Evolutionary conservation across 2,113 vertebrate genomes (phyloP).

Genomic region (Apus apus): DNA sequence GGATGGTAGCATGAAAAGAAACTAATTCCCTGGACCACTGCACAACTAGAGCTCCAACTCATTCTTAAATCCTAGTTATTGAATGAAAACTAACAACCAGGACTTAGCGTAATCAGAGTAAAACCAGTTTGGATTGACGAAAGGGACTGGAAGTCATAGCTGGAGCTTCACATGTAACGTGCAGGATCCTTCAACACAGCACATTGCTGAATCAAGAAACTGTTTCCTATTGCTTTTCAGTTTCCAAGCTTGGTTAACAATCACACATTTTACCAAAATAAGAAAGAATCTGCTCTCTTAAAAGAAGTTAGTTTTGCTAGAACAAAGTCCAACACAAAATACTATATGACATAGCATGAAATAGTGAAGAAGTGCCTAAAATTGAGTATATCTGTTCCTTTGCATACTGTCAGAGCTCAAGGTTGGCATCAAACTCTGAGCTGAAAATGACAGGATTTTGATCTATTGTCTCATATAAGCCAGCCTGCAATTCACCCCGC

Average conservation of each 20-base stretch:
- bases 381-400: not conserved
- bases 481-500: not conserved
- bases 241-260: not conserved
- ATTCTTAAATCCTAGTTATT: not conserved
- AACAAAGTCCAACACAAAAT: slow-evolving; percentile 5
- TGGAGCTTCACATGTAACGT: not conserved
- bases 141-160: not conserved
- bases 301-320: not conserved
- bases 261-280: not conserved
- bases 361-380: slow-evolving; percentile 13
- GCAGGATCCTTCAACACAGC: not conserved
- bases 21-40: not conserved
- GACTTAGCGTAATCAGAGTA: not conserved
- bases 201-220: not conserved
- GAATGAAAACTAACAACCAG: not conserved
- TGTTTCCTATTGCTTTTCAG: not conserved
- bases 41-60: not conserved
- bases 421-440: not conserved
- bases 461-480: slow-evolving; percentile 14
- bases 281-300: not conserved
- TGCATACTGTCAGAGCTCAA: slow-evolving; percentile 4
- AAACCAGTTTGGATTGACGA: not conserved
- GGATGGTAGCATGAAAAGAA: not conserved
- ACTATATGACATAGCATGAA: not conserved
- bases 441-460: slow-evolving; percentile 25